A percentile compares a stretch with the other conserved stretches of the same genome.
Evolutionary conservation across 2,113 vertebrate species (phyloP).

Genomic region (Penelope pileata): DNA sequence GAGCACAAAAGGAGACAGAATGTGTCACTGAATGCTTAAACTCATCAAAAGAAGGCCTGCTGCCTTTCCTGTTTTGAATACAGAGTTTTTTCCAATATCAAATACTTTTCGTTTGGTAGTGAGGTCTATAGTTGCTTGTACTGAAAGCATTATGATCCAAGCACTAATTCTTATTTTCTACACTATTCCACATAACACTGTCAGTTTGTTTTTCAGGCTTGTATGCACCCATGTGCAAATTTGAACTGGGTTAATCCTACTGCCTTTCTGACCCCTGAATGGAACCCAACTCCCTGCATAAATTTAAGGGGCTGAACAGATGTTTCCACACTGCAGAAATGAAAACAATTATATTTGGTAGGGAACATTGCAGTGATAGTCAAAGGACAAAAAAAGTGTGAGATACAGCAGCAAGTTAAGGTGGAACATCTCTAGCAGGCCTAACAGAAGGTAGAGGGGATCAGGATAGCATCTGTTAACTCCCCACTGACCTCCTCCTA

Average conservation of each 20-base stretch:
- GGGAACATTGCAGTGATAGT: background rate
- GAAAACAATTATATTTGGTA: constrained; percentile 42
- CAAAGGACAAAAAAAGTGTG: background rate
- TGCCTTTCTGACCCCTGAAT: constrained; percentile 35
- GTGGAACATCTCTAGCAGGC: background rate
- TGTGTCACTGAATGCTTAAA: constrained; percentile 56
- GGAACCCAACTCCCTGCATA: background rate
- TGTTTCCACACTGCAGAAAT: background rate
- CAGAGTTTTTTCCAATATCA: constrained; percentile 37
- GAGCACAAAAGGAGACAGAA: constrained; percentile 56
- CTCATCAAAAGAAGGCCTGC: constrained; percentile 54
- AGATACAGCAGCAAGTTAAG: background rate
- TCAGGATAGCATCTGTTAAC: background rate
- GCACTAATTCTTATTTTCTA: constrained; percentile 11
- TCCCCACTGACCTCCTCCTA: background rate
- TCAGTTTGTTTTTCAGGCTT: constrained; percentile 1
- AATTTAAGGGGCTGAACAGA: background rate
- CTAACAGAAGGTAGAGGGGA: background rate
- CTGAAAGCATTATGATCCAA: constrained; percentile 24
- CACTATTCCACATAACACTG: background rate
- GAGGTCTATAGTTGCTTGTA: constrained; percentile 6
- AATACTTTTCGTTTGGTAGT: constrained; percentile 38
- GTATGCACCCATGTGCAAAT: background rate
- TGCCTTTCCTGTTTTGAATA: constrained; percentile 63
- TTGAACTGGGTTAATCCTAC: constrained; percentile 10